Conservation (phyloP, 2,113 vertebrate genomes). For the Scartelaos histophorus region DNA sequence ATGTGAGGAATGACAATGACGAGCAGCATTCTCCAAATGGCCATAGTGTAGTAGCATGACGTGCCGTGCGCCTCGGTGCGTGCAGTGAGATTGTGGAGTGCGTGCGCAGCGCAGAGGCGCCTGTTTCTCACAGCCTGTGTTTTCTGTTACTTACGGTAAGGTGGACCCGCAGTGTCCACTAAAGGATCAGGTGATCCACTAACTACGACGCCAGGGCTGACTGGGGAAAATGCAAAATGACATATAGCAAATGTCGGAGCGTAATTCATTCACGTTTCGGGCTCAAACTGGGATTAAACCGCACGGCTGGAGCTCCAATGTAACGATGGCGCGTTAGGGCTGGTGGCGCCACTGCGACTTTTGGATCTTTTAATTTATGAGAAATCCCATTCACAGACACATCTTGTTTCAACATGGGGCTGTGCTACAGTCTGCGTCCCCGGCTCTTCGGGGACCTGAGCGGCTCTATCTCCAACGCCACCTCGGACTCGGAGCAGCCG, state of each 20-base stretch:
- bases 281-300: slow-evolving; percentile 63
- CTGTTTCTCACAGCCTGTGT: slow-evolving; percentile 51
- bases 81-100: slow-evolving; percentile 48
- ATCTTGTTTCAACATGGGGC: slow-evolving; percentile 85
- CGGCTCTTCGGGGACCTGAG: slow-evolving; percentile 88
- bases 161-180: slow-evolving; percentile 78
- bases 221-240: slow-evolving; percentile 84
- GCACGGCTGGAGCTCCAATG: slow-evolving; percentile 56
- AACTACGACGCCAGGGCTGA: slow-evolving; percentile 71
- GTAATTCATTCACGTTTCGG: slow-evolving; percentile 69
- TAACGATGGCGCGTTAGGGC: slow-evolving; percentile 70
- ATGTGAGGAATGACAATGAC: slow-evolving; percentile 65
- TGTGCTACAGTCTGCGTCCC: slow-evolving; percentile 94
- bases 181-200: slow-evolving; percentile 83
- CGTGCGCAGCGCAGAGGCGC: slow-evolving; percentile 31
- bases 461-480: slow-evolving; percentile 80
- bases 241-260: slow-evolving; percentile 82
- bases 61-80: slow-evolving; percentile 55
- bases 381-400: slow-evolving; percentile 67
- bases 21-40: slow-evolving; percentile 64
- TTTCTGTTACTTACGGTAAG: slow-evolving; percentile 79
- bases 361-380: slow-evolving; percentile 71
- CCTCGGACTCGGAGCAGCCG: slow-evolving; percentile 79
- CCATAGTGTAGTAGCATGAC: slow-evolving; percentile 66
- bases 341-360: slow-evolving; percentile 54